A percentile compares a stretch with the other conserved stretches of the same genome.
Evolutionary conservation across 2,797 vertebrate species (phyloP).

Genomic region (Anguilla obscura): DNA sequence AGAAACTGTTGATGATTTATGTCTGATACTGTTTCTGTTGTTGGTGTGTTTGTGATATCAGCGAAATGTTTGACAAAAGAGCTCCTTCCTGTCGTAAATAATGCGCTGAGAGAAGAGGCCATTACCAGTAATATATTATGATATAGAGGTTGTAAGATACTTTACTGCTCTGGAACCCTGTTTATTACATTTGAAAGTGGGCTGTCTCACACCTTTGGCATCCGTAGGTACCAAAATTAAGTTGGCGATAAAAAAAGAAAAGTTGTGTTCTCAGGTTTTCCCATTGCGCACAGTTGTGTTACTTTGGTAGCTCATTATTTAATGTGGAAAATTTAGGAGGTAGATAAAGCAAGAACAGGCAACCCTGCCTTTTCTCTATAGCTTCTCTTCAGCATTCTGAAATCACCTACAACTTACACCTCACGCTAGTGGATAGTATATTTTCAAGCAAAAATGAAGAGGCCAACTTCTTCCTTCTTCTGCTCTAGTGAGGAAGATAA

Average conservation of each 20-base stretch:
- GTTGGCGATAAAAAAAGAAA: neutral
- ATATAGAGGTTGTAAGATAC: conserved; percentile 10
- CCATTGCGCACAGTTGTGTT: neutral
- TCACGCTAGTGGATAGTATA: conserved; percentile 1
- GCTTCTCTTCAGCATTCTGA: conserved; percentile 19
- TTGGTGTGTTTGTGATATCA: conserved; percentile 14
- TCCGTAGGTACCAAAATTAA: neutral
- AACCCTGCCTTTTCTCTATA: conserved; percentile 18
- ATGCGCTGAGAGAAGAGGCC: neutral
- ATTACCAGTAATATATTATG: conserved; percentile 7
- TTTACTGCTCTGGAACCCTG: neutral
- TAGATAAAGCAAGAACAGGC: conserved; percentile 5
- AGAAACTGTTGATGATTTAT: conserved; percentile 1
- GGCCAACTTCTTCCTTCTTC: conserved; percentile 14
- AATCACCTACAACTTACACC: conserved; percentile 20
- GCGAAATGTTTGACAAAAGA: conserved; percentile 14
- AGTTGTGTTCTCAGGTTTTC: neutral
- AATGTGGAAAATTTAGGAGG: neutral
- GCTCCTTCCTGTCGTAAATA: neutral
- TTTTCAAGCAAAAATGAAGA: conserved; percentile 21
- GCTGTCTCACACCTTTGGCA: neutral
- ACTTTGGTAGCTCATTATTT: neutral
- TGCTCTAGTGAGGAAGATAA: neutral
- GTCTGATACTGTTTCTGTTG: neutral
- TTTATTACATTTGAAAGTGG: neutral